Evolutionary conservation across 2,113 vertebrate genomes (phyloP).

Genomic region (Felis catus): DNA sequence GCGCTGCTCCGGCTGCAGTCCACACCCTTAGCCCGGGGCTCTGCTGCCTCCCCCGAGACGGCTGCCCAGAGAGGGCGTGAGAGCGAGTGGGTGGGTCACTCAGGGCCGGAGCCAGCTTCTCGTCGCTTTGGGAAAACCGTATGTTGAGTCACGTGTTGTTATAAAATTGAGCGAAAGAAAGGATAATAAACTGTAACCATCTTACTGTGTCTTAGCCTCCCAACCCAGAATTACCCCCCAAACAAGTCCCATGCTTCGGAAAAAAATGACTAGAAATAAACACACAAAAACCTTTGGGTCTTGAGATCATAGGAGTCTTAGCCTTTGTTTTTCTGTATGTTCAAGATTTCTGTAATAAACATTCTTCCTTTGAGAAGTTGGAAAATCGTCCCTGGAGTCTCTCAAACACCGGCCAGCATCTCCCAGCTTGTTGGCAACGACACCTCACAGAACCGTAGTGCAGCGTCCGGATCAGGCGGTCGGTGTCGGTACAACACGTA

Average conservation of each 20-base stretch:
- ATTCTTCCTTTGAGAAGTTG: background rate
- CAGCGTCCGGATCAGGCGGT: too few species aligned
- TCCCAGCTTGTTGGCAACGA: background rate
- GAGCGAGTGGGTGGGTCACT: background rate
- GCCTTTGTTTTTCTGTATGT: background rate
- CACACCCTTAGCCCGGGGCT: rapidly evolving
- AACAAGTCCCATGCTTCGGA: background rate
- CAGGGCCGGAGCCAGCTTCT: background rate
- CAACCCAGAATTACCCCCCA: rapidly evolving
- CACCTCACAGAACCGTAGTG: rapidly evolving
- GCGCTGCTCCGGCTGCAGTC: background rate
- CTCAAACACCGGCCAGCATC: too few species aligned
- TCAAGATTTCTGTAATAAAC: background rate
- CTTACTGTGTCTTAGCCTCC: background rate
- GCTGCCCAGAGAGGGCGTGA: background rate
- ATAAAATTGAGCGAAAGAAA: background rate
- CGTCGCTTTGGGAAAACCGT: background rate
- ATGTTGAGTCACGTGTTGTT: too few species aligned
- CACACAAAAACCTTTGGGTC: background rate
- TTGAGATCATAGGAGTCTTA: background rate
- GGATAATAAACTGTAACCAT: too few species aligned
- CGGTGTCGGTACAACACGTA: rapidly evolving
- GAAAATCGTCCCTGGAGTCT: background rate
- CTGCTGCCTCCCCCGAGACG: background rate
- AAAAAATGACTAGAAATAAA: background rate